A percentile compares a stretch with the other conserved stretches of the same genome.
phyloP scores from a whole-genome alignment of 2,888 invertebrate species.

The Celastrina argiolus region DNA sequence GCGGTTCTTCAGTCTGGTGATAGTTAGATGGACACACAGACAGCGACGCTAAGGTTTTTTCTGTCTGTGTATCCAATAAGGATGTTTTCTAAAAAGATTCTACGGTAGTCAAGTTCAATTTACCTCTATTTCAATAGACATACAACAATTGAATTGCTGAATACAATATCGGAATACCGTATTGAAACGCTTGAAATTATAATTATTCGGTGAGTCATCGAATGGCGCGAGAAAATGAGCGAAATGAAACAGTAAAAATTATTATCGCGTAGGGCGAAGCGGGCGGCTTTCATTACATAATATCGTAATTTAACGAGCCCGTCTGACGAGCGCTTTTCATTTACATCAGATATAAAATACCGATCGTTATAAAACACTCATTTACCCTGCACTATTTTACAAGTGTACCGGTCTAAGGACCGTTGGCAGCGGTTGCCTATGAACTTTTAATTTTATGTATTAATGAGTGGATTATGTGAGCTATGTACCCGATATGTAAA shows the following conservation, averaged over 20 bases:
- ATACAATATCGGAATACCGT: neutral
- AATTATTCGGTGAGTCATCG: conserved; percentile 1
- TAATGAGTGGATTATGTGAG: conserved; percentile 3
- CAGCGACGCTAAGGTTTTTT: too few relatives aligned
- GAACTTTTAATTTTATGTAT: conserved; percentile 18
- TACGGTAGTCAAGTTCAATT: neutral
- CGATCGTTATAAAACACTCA: conserved; percentile 19
- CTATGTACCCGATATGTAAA: neutral
- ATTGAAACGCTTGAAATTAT: conserved; percentile 8
- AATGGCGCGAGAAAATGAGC: neutral
- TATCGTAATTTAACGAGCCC: conserved; percentile 18
- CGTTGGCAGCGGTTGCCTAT: neutral
- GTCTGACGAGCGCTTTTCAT: conserved; percentile 18
- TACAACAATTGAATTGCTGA: neutral
- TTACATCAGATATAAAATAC: conserved; percentile 19
- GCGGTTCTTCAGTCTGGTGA: too few relatives aligned
- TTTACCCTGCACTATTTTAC: conserved; percentile 7
- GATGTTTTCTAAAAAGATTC: too few relatives aligned
- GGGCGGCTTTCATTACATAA: conserved; percentile 11
- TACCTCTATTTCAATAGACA: neutral
- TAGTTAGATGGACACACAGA: too few relatives aligned
- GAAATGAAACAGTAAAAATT: conserved; percentile 16
- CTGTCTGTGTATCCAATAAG: too few relatives aligned
- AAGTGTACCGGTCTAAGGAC: conserved; percentile 12
- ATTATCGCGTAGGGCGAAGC: neutral